These are phyloP conservation scores for Bostrychus sinensis DNA, from an alignment of 2,113 vertebrate species.

Conservation along the genomic window DNA sequence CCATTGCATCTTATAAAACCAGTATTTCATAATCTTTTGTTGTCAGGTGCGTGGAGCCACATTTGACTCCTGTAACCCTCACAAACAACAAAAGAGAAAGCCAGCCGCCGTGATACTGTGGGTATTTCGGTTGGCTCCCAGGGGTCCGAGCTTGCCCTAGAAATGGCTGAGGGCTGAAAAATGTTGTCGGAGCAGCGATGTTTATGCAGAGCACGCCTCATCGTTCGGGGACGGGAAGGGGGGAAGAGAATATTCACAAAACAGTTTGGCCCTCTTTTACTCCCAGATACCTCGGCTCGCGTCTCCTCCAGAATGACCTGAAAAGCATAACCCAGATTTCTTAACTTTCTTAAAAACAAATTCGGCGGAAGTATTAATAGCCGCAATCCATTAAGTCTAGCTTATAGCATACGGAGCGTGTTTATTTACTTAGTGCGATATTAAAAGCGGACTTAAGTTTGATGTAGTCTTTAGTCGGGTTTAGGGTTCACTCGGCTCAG, in stretches of 20 bases:
- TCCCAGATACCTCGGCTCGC: constrained; percentile 55
- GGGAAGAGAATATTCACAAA: constrained; percentile 59
- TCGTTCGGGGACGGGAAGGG: constrained; percentile 57
- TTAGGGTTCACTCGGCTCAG: constrained; percentile 43
- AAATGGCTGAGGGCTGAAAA: constrained; percentile 81
- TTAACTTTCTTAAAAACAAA: constrained; percentile 45
- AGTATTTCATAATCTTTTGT: constrained; percentile 40
- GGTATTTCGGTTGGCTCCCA: constrained; percentile 79
- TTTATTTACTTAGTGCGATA: constrained; percentile 34
- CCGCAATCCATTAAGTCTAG: constrained; percentile 26
- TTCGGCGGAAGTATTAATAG: constrained; percentile 32
- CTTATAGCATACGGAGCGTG: neutral
- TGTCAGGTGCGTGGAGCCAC: constrained; percentile 60
- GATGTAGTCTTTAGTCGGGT: constrained; percentile 40
- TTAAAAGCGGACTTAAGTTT: constrained; percentile 39
- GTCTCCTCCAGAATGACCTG: constrained; percentile 58
- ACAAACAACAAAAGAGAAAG: constrained; percentile 69
- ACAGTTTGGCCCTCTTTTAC: constrained; percentile 59
- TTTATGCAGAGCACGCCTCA: constrained; percentile 77
- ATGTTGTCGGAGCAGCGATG: constrained; percentile 69
- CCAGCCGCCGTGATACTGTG: constrained; percentile 65
- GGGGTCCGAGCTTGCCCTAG: constrained; percentile 71
- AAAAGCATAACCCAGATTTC: constrained; percentile 64
- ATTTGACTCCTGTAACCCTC: constrained; percentile 68
- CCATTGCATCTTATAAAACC: neutral